Base-by-base conservation (phyloP, 2,113 vertebrate genomes). In the Xiphophorus maculatus region DNA sequence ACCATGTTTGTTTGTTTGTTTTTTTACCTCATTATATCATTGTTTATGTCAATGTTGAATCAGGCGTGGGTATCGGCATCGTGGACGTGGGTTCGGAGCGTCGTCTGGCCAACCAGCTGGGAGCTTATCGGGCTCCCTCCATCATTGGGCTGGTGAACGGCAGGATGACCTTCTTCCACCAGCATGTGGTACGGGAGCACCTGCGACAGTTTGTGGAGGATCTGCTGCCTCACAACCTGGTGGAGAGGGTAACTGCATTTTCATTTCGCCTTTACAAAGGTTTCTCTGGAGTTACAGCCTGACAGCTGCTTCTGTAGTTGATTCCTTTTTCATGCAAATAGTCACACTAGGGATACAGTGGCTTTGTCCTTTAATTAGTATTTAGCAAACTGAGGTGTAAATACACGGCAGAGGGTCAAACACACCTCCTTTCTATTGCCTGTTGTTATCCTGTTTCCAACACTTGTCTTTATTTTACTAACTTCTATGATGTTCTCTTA, bases 1-100 rank as follows among this genome's bases (percentile, higher is more conserved):
- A 14, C 0, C 63, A 54, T 51, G 19, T 17, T 44, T 32, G 28
- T 30, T 17, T 5, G 2, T 30, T 37, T 10, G 2, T 35, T 37
- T 32, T 29, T 15, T 30, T 63, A 28, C 40, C 14, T 15, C 27
- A 30, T 28, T 17, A 25, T 58, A 58, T n/a, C 25, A n/a, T 13
- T n/a, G 66, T 6, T 48, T 51, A 22, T 60, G 2, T 63, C 4
- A n/a, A 1, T 77, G 71, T 81, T 54, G 75, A 33, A 88, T 5
- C 91, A 99, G 98, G 98, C 33, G 95, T 97, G 32, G 98, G 98
- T 14, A 96, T 99, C 0, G 98, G 98, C 0, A 96, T 99, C 0
- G 96, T 99, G 64, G 97, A 99, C 0, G 93, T 97, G 0, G 96
- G 97, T 0, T 97, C 95, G 0, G 98, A 99, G 80, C 94, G 96